Evolutionary conservation across 2,113 vertebrate genomes (phyloP).

Genomic region (Acanthisitta chloris): DNA sequence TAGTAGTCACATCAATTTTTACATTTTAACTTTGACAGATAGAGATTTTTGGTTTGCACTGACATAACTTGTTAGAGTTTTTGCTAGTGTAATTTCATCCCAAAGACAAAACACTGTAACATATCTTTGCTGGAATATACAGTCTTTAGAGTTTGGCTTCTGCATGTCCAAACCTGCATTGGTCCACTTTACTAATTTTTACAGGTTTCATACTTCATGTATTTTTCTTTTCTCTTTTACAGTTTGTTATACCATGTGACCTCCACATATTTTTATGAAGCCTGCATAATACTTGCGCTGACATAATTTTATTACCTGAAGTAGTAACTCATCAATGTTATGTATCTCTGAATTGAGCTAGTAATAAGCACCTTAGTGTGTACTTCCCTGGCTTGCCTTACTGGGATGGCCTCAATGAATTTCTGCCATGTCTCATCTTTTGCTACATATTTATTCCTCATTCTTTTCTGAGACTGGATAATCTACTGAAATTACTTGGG

Average conservation of each 20-base stretch:
- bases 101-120: neutral
- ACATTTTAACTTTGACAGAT: neutral
- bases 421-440: neutral
- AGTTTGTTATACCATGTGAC: neutral
- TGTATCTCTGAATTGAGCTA: neutral
- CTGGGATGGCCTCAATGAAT: neutral
- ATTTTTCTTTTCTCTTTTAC: neutral
- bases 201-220: neutral
- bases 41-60: neutral
- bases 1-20: neutral
- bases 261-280: neutral
- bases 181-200: neutral
- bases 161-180: neutral
- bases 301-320: neutral
- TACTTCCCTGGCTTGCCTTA: neutral
- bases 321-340: neutral
- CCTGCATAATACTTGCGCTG: neutral
- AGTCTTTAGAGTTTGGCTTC: neutral
- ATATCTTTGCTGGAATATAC: neutral
- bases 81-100: neutral
- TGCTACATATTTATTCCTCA: neutral
- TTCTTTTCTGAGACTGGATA: neutral
- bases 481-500: neutral
- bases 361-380: neutral
- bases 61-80: neutral